Evolutionary conservation across 2,113 vertebrate species (phyloP).

Genomic region (Dasypus novemcinctus): DNA sequence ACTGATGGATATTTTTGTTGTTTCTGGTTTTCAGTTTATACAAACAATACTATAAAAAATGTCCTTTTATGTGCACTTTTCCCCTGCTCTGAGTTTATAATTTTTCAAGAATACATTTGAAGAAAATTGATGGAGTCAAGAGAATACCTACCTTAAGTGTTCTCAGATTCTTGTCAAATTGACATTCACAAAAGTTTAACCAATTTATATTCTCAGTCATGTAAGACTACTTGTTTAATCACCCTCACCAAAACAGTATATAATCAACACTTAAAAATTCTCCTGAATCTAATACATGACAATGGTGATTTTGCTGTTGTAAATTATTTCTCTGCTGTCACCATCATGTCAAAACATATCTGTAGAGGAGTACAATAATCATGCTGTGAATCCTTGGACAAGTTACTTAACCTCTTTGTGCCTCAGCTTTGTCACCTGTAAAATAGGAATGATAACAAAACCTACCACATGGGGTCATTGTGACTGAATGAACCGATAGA

Average conservation of each 20-base stretch:
- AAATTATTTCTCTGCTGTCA: neutral
- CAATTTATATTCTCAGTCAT: neutral
- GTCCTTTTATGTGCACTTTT: neutral
- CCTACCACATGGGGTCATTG: neutral
- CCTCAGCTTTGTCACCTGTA: neutral
- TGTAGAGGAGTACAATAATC: neutral
- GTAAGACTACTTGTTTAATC: neutral
- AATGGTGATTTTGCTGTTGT: neutral
- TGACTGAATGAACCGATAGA: neutral
- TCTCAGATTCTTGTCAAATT: neutral
- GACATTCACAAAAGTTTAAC: neutral
- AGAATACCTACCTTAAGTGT: neutral
- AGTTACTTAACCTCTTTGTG: neutral
- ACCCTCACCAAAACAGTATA: neutral
- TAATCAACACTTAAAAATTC: neutral
- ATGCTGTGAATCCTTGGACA: neutral
- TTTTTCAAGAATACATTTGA: neutral
- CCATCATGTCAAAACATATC: neutral
- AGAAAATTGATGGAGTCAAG: neutral
- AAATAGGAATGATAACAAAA: neutral
- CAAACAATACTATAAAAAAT: neutral
- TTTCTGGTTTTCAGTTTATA: neutral
- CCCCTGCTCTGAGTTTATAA: fast-evolving
- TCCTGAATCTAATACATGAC: neutral
- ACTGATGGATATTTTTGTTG: neutral